phyloP scores from a whole-genome alignment of 2,797 vertebrate genomes.

The Crypturellus tataupa region DNA sequence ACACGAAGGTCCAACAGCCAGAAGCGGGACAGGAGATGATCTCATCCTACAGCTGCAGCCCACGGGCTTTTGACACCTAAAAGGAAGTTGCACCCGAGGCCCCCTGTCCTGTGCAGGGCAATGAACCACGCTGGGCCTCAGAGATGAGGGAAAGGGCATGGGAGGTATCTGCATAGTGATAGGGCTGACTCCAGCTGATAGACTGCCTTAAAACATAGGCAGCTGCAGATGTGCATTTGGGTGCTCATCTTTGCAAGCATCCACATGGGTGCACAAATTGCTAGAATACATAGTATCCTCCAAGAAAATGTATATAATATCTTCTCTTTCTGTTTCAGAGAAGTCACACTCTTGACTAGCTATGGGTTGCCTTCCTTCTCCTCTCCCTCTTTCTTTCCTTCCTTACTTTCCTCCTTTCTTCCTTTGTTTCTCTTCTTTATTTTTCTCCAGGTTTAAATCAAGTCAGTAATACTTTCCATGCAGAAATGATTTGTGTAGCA shows the following conservation, averaged over 20 bases:
- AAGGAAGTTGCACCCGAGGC: not conserved
- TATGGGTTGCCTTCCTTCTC: not conserved
- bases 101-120: fast-evolving
- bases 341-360: not conserved
- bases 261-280: not conserved
- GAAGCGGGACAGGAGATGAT: not conserved
- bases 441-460: not conserved
- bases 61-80: not conserved
- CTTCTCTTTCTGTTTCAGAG: not conserved
- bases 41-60: not conserved
- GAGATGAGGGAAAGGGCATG: not conserved
- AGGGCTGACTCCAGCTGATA: not conserved
- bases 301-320: not conserved
- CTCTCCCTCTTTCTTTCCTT: not conserved
- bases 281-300: not conserved
- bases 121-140: too few species aligned
- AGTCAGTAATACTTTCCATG: not conserved
- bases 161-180: not conserved
- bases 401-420: not conserved
- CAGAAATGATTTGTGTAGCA: not conserved
- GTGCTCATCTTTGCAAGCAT: not conserved
- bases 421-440: not conserved
- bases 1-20: not conserved
- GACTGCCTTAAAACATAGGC: not conserved
- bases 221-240: not conserved